Evolutionary conservation across 2,113 vertebrate species (phyloP).

Genomic region (Hipposideros armiger): DNA sequence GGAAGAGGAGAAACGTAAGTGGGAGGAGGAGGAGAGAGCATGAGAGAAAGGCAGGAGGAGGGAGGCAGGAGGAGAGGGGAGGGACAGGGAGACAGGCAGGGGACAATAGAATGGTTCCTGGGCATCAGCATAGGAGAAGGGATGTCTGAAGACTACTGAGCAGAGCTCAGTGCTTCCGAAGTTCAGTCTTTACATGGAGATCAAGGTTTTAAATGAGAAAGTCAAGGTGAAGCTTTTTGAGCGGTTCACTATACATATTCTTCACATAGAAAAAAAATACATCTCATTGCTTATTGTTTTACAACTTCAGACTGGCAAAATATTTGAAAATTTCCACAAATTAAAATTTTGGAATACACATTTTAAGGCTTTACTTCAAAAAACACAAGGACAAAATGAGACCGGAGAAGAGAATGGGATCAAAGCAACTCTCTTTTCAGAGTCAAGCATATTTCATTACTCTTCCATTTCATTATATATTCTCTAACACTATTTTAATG

Average conservation of each 20-base stretch:
- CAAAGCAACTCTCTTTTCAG: not conserved
- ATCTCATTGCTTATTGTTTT: not conserved
- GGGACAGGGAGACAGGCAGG: not conserved
- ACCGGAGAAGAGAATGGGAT: not conserved
- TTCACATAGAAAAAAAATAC: not conserved
- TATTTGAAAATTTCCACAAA: not conserved
- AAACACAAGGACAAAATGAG: not conserved
- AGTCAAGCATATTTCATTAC: not conserved
- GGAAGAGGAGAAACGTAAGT: not conserved
- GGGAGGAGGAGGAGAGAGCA: not conserved
- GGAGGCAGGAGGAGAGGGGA: not conserved
- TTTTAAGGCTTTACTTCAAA: not conserved
- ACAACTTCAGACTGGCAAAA: not conserved
- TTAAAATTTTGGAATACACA: not conserved
- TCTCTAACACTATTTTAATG: not conserved
- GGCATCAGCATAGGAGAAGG: not conserved
- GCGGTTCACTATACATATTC: not conserved
- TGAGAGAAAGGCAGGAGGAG: not conserved
- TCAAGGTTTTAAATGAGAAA: not conserved
- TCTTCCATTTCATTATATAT: not conserved
- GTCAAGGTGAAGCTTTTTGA: not conserved
- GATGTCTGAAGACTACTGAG: too few relatives aligned
- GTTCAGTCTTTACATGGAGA: not conserved
- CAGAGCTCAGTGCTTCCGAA: not conserved
- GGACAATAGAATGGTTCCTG: rapidly evolving